phyloP scores from a whole-genome alignment of 1,140 invertebrate genomes.

The Trichomalopsis sarcophagae region DNA sequence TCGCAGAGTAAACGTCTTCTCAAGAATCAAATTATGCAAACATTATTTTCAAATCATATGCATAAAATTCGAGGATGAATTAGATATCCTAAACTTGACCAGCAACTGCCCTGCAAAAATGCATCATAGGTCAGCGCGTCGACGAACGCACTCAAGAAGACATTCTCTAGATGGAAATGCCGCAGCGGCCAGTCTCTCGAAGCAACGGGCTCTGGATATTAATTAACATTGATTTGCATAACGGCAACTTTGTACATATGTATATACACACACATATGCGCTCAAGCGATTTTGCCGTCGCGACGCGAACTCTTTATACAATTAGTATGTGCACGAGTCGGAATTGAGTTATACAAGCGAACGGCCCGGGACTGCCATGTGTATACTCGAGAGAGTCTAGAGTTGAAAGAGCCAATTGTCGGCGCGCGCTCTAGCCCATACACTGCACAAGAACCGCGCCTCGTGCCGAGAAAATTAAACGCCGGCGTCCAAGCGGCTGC shows the following conservation, averaged over 20 bases:
- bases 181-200: not conserved
- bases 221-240: constrained; percentile 71
- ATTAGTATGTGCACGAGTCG: constrained; percentile 37
- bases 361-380: not conserved
- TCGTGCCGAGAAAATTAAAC: not conserved
- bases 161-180: not conserved
- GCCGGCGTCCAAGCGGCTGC: not conserved
- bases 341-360: constrained; percentile 25
- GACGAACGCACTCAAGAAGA: not conserved
- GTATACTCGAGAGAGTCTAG: not conserved
- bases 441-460: not conserved
- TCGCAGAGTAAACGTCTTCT: too few relatives aligned
- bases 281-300: not conserved
- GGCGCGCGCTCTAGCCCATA: not conserved
- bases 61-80: too few relatives aligned
- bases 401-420: constrained; percentile 1
- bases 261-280: too few relatives aligned
- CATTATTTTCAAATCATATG: too few relatives aligned
- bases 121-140: too few relatives aligned
- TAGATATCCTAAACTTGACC: too few relatives aligned
- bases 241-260: constrained; percentile 53
- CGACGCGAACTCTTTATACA: constrained; percentile 43
- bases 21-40: too few relatives aligned
- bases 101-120: too few relatives aligned
- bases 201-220: constrained; percentile 56